Conservation (phyloP, 1,140 invertebrate species). For the Himalopsyche phryganea region DNA sequence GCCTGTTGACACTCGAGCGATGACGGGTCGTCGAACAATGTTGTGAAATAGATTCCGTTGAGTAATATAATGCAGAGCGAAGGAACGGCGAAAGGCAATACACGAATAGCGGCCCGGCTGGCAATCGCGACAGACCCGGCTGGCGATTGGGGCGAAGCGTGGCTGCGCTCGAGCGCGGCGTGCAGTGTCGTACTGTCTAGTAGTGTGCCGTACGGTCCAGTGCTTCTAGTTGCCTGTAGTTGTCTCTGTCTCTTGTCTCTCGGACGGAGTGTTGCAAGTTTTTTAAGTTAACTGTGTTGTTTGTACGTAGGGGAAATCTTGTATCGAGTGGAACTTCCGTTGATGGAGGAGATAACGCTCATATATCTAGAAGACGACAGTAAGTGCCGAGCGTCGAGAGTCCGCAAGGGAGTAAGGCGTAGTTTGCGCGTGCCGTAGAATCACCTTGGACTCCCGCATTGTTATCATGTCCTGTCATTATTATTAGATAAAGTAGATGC, state of each 20-base stretch:
- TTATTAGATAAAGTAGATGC: conserved; percentile 51
- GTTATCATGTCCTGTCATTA: conserved; percentile 54
- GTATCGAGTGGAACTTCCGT: conserved; percentile 83
- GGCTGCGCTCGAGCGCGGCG: conserved; percentile 3
- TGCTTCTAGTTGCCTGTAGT: conserved; percentile 53
- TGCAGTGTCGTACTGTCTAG: conserved; percentile 17
- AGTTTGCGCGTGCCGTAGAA: conserved; percentile 55
- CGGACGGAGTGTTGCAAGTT: conserved; percentile 27
- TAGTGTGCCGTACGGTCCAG: conserved; percentile 38
- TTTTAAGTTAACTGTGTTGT: conserved; percentile 60
- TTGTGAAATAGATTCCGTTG: too few relatives aligned
- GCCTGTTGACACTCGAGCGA: too few relatives aligned
- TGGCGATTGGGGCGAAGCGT: neutral
- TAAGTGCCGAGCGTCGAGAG: conserved; percentile 42
- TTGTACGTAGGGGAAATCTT: conserved; percentile 79
- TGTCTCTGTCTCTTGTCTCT: conserved; percentile 28
- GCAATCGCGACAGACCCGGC: neutral
- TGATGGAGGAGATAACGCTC: conserved; percentile 85
- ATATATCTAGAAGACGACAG: conserved; percentile 78
- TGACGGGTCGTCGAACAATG: neutral
- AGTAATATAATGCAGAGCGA: conserved; percentile 1
- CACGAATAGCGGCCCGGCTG: too few relatives aligned
- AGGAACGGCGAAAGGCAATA: neutral
- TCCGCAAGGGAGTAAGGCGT: conserved; percentile 51
- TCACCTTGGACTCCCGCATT: conserved; percentile 55